Percentiles rank a stretch among this genome's conserved stretches.
phyloP scores from a whole-genome alignment of 2,888 invertebrate species.

The Ophion slaviceki region DNA sequence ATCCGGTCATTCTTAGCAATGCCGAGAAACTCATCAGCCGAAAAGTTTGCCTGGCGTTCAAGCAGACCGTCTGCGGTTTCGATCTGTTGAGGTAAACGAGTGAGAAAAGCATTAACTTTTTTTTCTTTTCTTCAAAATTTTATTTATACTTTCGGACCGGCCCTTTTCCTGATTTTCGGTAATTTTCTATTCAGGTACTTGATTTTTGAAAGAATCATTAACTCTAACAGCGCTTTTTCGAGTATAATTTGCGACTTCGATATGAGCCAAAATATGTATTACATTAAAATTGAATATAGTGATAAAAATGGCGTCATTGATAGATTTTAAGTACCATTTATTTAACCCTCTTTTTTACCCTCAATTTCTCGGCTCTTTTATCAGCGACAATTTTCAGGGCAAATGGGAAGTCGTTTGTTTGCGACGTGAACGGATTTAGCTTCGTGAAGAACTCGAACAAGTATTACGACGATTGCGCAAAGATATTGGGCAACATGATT shows the following conservation, averaged over 20 bases:
- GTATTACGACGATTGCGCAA: slow-evolving; percentile 99
- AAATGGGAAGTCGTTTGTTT: slow-evolving; percentile 99
- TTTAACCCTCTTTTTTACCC: no score
- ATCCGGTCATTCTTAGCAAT: slow-evolving; percentile 98
- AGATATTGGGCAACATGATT: slow-evolving; percentile 99
- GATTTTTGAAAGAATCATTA: no score
- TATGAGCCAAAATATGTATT: no score
- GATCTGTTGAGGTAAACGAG: slow-evolving; percentile 92
- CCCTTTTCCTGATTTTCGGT: not conserved
- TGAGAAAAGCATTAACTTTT: not conserved
- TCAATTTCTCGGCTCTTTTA: not conserved
- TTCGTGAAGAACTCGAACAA: slow-evolving; percentile 99
- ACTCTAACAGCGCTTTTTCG: no score
- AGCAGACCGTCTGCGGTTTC: slow-evolving; percentile 99
- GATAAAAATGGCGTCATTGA: no score
- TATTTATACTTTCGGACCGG: not conserved
- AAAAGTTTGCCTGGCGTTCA: slow-evolving; percentile 97
- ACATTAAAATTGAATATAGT: no score
- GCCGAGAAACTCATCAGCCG: slow-evolving; percentile 99
- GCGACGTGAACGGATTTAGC: slow-evolving; percentile 99
- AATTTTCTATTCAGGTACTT: not conserved
- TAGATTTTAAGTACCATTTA: no score
- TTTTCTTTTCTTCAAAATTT: not conserved
- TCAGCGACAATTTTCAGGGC: slow-evolving; percentile 87
- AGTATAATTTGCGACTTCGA: no score